Conservation (phyloP, 2,113 vertebrate genomes). For the Takifugu flavidus region DNA sequence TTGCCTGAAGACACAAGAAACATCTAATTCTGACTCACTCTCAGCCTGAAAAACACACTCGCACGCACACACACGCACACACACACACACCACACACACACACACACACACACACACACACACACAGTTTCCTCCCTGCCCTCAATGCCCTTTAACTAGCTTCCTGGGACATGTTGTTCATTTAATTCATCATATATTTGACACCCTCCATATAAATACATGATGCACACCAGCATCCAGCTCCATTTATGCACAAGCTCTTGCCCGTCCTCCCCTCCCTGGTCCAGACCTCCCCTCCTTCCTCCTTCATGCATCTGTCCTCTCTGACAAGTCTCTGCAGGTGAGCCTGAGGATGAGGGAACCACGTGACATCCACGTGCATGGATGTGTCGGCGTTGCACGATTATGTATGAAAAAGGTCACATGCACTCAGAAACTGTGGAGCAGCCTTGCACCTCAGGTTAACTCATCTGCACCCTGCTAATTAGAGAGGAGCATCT, state of each 20-base stretch:
- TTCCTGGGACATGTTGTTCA: constrained; percentile 25
- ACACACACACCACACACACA: constrained; percentile 11
- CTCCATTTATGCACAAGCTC: neutral
- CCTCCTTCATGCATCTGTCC: constrained; percentile 15
- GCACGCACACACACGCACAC: constrained; percentile 9
- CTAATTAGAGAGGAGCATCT: constrained; percentile 63
- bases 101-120: constrained; percentile 16
- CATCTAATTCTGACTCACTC: constrained; percentile 52
- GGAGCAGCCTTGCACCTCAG: constrained; percentile 21
- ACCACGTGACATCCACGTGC: constrained; percentile 4
- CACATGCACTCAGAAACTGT: constrained; percentile 16
- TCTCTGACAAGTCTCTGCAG: constrained; percentile 52
- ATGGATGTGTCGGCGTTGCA: constrained; percentile 14
- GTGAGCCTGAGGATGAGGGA: constrained; percentile 43
- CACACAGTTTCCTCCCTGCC: constrained; percentile 22
- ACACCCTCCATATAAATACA: neutral
- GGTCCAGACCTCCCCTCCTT: neutral
- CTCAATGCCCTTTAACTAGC: constrained; percentile 21
- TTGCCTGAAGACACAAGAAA: constrained; percentile 51
- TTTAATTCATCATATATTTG: constrained; percentile 16
- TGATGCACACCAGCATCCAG: neutral
- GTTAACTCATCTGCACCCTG: constrained; percentile 35
- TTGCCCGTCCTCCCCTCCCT: neutral
- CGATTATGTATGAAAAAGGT: constrained; percentile 23
- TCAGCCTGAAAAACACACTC: constrained; percentile 26